phyloP scores from a whole-genome alignment of 2,797 vertebrate species.

The Stomatorhinus walkeri region DNA sequence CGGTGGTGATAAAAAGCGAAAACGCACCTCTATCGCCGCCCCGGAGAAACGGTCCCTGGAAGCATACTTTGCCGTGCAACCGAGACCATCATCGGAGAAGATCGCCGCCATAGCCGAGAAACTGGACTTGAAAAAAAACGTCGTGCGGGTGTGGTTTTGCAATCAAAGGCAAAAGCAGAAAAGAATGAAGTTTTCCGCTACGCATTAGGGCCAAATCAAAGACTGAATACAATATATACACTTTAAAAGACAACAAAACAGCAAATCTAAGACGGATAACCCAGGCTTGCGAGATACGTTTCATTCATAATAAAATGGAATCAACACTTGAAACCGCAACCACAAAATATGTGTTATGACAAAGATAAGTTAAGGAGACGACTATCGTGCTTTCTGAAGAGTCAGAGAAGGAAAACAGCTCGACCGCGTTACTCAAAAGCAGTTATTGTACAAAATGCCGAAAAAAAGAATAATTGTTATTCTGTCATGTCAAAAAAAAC shows the following conservation, averaged over 20 bases:
- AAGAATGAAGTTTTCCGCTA: slow-evolving; percentile 88
- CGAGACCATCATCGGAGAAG: slow-evolving; percentile 83
- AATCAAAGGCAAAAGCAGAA: slow-evolving; percentile 93
- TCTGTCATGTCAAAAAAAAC: slow-evolving; percentile 51
- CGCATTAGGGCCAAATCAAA: slow-evolving; percentile 60
- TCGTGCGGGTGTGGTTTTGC: slow-evolving; percentile 88
- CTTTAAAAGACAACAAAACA: slow-evolving; percentile 29
- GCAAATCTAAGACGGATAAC: slow-evolving; percentile 25
- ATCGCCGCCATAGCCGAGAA: slow-evolving; percentile 88
- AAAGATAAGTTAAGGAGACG: slow-evolving; percentile 17
- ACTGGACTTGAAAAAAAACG: slow-evolving; percentile 89
- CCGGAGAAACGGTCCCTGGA: slow-evolving; percentile 84
- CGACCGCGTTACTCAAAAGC: slow-evolving; percentile 44
- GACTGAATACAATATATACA: background rate
- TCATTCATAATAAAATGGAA: slow-evolving; percentile 24
- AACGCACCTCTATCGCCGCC: slow-evolving; percentile 82
- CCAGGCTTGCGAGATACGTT: slow-evolving; percentile 19
- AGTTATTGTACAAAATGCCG: slow-evolving; percentile 65
- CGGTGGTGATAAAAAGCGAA: slow-evolving; percentile 80
- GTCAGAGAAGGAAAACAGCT: slow-evolving; percentile 30
- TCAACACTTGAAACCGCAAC: slow-evolving; percentile 40
- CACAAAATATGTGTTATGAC: slow-evolving; percentile 22
- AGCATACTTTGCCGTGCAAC: slow-evolving; percentile 85
- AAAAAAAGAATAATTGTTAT: slow-evolving; percentile 53
- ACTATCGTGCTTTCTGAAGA: slow-evolving; percentile 28